These are phyloP conservation scores for Ctenodactylus gundi DNA, from an alignment of 2,113 vertebrate species.

Conservation along the genomic window DNA sequence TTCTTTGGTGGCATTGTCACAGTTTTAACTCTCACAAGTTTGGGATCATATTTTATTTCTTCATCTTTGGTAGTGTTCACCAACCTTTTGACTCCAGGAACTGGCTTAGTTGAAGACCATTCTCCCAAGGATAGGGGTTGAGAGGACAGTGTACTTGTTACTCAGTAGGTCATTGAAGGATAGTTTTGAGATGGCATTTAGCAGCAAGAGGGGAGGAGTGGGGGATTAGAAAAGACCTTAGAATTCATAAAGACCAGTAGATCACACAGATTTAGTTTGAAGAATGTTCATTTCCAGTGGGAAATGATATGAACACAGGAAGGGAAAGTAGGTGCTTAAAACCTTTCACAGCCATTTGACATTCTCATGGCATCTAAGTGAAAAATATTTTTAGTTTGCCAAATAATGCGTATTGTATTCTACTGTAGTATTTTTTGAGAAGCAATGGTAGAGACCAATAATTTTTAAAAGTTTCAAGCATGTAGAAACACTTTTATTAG, in stretches of 20 bases:
- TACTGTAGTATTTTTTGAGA: not conserved
- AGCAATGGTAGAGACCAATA: not conserved
- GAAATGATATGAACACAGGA: not conserved
- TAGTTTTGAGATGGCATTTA: too few relatives aligned
- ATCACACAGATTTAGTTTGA: not conserved
- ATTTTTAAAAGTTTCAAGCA: slow-evolving; percentile 8
- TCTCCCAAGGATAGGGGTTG: too few relatives aligned
- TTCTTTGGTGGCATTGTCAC: not conserved
- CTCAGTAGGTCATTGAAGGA: too few relatives aligned
- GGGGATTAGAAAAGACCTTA: not conserved
- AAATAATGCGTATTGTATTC: not conserved
- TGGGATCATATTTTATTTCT: not conserved
- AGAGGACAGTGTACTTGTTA: too few relatives aligned
- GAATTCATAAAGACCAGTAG: not conserved
- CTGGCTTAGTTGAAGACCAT: too few relatives aligned
- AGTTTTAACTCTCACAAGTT: not conserved
- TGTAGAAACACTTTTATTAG: slow-evolving; percentile 1
- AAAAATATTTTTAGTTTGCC: not conserved
- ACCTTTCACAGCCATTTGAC: not conserved
- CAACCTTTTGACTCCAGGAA: too few relatives aligned
- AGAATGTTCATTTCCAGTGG: not conserved
- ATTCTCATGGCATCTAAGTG: not conserved
- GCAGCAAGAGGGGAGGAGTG: too few relatives aligned
- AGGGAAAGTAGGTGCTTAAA: not conserved
- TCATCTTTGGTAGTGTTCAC: too few relatives aligned